Conservation (phyloP, 2,797 vertebrate genomes). For the Xiphorhynchus erythropygius region DNA sequence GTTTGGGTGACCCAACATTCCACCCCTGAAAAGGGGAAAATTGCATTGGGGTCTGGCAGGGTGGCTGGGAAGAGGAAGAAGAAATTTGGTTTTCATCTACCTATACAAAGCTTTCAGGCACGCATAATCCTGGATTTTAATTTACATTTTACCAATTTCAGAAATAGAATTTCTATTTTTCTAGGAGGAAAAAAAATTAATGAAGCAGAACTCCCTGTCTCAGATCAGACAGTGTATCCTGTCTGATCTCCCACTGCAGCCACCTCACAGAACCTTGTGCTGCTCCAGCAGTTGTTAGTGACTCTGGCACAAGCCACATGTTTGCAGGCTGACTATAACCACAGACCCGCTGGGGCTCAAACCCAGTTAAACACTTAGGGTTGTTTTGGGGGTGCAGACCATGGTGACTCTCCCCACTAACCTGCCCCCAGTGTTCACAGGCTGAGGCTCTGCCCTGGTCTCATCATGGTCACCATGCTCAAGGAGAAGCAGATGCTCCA, state of each 20-base stretch:
- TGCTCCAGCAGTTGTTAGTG: not conserved
- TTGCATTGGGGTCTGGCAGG: not conserved
- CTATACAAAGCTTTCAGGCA: not conserved
- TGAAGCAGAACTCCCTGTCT: not conserved
- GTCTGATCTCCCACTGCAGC: not conserved
- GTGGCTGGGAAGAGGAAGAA: not conserved
- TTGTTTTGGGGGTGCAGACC: not conserved
- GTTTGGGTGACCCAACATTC: not conserved
- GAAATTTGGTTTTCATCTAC: not conserved
- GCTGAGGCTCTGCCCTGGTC: not conserved
- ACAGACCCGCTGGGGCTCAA: not conserved
- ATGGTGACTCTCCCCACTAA: too few relatives aligned
- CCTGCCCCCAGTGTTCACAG: fast-evolving
- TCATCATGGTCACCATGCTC: fast-evolving
- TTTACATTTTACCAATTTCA: not conserved
- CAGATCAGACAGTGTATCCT: not conserved
- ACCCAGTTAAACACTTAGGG: not conserved
- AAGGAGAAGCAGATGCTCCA: not conserved
- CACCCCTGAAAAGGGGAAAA: not conserved
- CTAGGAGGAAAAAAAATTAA: fast-evolving
- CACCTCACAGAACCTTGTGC: not conserved
- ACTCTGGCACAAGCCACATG: not conserved
- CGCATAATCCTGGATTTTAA: not conserved
- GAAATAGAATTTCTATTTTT: not conserved
- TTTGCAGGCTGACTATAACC: not conserved